phyloP scores from a whole-genome alignment of 2,797 vertebrate species.

The Pristis pectinata region DNA sequence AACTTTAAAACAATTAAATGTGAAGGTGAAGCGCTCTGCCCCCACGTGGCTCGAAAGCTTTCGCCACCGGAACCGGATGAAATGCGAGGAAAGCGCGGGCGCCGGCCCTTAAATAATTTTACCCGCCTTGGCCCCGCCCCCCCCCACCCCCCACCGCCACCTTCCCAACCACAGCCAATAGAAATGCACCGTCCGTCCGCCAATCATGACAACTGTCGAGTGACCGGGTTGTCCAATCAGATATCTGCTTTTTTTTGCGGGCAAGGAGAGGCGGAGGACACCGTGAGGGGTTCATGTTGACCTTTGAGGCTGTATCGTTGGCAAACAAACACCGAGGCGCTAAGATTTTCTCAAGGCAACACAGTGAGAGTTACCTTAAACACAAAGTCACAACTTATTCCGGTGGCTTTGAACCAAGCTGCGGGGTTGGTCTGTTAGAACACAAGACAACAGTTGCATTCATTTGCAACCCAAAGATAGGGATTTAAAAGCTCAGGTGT shows the following conservation, averaged over 20 bases:
- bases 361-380: neutral
- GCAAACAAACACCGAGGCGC: too few species aligned
- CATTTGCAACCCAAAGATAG: too few species aligned
- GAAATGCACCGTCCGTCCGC: rapidly evolving
- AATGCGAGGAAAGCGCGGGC: neutral
- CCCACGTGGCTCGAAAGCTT: neutral
- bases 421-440: too few species aligned
- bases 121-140: rapidly evolving
- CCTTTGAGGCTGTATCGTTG: too few species aligned
- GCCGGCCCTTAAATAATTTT: neutral
- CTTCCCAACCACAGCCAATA: neutral
- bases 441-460: too few species aligned
- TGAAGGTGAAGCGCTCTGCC: neutral
- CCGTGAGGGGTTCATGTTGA: neutral
- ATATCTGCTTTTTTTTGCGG: too few species aligned
- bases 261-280: neutral
- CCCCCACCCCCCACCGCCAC: neutral
- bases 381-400: neutral
- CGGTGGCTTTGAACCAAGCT: neutral
- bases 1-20: neutral
- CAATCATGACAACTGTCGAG: neutral
- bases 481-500: neutral
- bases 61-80: conserved; percentile 33
- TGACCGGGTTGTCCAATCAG: neutral
- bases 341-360: neutral